Percentiles rank a stretch among this genome's conserved stretches.
Evolutionary conservation across 1,140 invertebrate genomes (phyloP).

Genomic region (Drosophila simulans): DNA sequence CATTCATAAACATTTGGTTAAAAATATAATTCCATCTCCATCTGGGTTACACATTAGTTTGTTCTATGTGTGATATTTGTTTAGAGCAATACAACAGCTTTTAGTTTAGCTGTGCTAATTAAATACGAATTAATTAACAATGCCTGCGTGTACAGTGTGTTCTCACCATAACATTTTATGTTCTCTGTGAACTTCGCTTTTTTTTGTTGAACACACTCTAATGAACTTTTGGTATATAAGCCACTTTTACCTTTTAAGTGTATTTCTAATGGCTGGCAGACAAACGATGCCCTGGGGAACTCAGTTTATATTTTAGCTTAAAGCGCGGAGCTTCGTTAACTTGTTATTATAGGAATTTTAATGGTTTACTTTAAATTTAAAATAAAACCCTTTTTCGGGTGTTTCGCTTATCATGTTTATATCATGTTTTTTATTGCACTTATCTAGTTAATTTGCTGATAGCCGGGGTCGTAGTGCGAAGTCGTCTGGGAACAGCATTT

Average conservation of each 20-base stretch:
- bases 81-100: conserved; percentile 1
- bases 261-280: neutral
- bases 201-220: conserved; percentile 1
- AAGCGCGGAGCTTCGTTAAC: neutral
- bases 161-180: conserved; percentile 13
- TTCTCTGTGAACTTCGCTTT: conserved; percentile 3
- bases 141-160: neutral
- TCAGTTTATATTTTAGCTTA: neutral
- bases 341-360: neutral
- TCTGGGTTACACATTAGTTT: conserved; percentile 5
- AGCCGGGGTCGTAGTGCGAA: neutral
- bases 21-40: neutral
- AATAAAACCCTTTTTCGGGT: neutral
- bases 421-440: neutral
- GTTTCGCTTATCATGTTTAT: conserved; percentile 7
- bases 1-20: conserved; percentile 15
- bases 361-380: conserved; percentile 1
- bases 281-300: neutral
- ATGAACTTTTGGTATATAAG: neutral
- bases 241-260: conserved; percentile 3
- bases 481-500: neutral
- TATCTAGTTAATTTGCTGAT: conserved; percentile 1
- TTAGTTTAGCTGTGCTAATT: conserved; percentile 38
- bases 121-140: conserved; percentile 37
- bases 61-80: conserved; percentile 4